These are phyloP conservation scores for Cricetomys ansorgei DNA, from an alignment of 2,113 vertebrate genomes.

Conservation along the genomic window DNA sequence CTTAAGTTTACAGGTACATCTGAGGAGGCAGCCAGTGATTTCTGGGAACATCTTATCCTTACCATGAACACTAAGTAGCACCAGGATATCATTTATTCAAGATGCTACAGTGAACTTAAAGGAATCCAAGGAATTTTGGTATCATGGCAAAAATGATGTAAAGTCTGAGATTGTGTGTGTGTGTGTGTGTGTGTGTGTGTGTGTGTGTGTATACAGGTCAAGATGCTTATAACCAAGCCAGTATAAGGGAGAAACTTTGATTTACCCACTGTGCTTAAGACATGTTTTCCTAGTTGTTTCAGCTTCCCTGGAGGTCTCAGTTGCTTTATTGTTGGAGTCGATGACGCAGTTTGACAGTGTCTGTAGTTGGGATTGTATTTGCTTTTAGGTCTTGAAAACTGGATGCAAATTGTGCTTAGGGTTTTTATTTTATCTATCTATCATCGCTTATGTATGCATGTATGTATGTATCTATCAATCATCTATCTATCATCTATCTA, in stretches of 20 bases:
- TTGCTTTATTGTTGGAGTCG: conserved; percentile 32
- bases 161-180: background rate
- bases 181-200: background rate
- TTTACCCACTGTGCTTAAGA: conserved; percentile 64
- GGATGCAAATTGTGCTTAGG: conserved; percentile 36
- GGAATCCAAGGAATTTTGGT: background rate
- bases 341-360: conserved; percentile 43
- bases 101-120: background rate
- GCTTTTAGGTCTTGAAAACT: conserved; percentile 49
- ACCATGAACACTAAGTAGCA: background rate
- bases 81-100: background rate
- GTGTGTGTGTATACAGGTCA: background rate
- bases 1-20: background rate
- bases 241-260: conserved; percentile 30
- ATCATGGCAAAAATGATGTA: background rate
- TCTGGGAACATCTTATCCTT: conserved; percentile 8
- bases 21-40: background rate
- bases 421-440: background rate
- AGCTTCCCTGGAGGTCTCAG: conserved; percentile 52
- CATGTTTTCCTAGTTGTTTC: conserved; percentile 58
- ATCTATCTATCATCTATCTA: too few relatives aligned
- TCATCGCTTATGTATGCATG: too few relatives aligned
- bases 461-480: background rate
- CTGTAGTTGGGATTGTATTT: conserved; percentile 22
- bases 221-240: background rate